Evolutionary conservation across 1,140 invertebrate genomes (phyloP), one percentile per base, ranked within the genome.

Genomic region (Hylaeus anthracinus): DNA sequence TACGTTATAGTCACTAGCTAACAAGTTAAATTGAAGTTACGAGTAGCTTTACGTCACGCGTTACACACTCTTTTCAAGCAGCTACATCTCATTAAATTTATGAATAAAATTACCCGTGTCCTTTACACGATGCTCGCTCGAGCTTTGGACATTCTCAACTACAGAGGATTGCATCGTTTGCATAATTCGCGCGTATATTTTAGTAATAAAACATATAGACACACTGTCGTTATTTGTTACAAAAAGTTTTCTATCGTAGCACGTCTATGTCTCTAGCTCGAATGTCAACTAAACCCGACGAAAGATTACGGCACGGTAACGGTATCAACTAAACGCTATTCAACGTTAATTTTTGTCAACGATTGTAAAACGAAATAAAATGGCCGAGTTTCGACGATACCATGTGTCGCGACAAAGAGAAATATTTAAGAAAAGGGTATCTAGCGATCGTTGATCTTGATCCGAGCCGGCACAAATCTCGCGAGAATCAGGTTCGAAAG

Each of bases 1-100:
- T 73, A 51, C 37, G 63, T 61, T 15, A 56, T 8, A 73, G 70
- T 51, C 51, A 12, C 61, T 5, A 64, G 61, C 63, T 79, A 79
- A 79, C 65, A 71, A 79, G 71, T 65, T 73, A 79, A 73, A 79
- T 72, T 73, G 71, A 56, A 72, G 71, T 73, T 67, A 67, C 65
- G 48, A 67, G 65, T 66, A 65, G 77, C 77, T 79, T 74, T 73
- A 51, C 53, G 77, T 63, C 60, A 64, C 77, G 56, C 77, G 67
- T 63, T 48, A 53, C 58, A 53, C 69, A 67, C 65, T 69, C 74
- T 76, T 26, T 26, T 70, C 56, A n/a, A 55, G n/a, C 58, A 78
- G 67, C 69, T 61, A 72, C 55, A 61, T 79, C 71, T 70, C 71
- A 73, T 79, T 73, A 64, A 61, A 73, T 79, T 73, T 65, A 58